Percentiles rank a stretch among this genome's conserved stretches.
Evolutionary conservation across 1,140 invertebrate species (phyloP).

Genomic region (Zaprionus gabonicus): DNA sequence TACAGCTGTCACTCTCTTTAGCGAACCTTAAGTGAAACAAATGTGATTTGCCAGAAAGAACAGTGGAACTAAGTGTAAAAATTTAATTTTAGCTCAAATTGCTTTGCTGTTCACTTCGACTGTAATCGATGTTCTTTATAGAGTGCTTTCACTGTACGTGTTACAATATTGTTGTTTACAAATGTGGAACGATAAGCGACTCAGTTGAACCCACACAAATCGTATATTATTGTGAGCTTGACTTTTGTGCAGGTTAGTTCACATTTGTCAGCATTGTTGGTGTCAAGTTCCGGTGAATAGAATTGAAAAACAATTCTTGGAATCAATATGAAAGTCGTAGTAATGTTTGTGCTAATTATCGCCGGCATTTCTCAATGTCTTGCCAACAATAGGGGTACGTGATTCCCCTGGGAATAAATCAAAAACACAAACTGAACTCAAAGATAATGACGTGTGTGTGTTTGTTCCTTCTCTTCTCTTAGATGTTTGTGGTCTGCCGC

Average conservation of each 20-base stretch:
- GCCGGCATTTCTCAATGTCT: background rate
- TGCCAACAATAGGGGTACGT: background rate
- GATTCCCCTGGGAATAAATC: background rate
- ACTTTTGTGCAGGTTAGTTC: constrained; percentile 6
- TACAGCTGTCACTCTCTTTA: background rate
- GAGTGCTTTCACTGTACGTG: background rate
- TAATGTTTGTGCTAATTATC: background rate
- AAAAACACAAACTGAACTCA: background rate
- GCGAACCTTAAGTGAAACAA: background rate
- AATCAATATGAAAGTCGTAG: constrained; percentile 3
- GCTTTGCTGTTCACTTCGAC: background rate
- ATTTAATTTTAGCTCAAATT: no score
- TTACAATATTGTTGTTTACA: background rate
- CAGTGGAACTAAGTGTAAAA: background rate
- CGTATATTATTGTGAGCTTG: background rate
- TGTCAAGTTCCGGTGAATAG: background rate
- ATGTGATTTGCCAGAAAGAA: background rate
- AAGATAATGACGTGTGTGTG: background rate
- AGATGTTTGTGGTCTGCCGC: constrained; percentile 23
- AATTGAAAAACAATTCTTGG: background rate
- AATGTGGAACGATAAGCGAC: background rate
- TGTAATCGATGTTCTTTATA: background rate
- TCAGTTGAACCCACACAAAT: background rate
- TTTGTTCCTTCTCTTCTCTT: background rate
- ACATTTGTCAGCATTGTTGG: background rate